Evolutionary conservation across 2,888 invertebrate genomes (phyloP), one percentile per base, ranked within the genome.

Genomic region (Mythimna loreyi): DNA sequence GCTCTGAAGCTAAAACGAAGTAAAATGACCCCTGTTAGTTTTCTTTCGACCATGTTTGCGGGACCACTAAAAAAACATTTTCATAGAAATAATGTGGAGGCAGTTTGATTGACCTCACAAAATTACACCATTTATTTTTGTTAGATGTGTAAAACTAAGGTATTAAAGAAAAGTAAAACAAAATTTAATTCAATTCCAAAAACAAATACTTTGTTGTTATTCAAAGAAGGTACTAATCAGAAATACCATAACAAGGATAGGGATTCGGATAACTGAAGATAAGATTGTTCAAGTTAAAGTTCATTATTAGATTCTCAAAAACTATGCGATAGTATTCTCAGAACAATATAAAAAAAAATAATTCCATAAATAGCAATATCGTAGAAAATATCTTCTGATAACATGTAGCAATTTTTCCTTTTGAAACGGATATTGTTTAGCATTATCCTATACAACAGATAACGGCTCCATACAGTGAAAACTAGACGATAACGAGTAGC

Each of bases 381-480:
- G 40, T 70, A 58, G 21, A 40, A 45, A 50, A 68, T 33, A 68
- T 72, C 45, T 68, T 67, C 25, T 11, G 69, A 58, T 72, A 67
- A 52, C 28, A 28, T 0, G 1, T 63, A 21, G 16, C 2, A 69
- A n/a, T n/a, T 72, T 69, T 76, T 76, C 76, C 76, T 69, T 70
- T 76, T 43, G 45, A 33, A 43, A 76, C 76, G 53, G 70, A 59
- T 69, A 72, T 69, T 71, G 57, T 57, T 69, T 40, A 25, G 13
- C 45, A 72, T 68, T 69, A 75, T 72, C 57, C 1, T 25, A 11
- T 30, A 23, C 9, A 72, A 67, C 75, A 67, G 43, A 23, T 40
- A 62, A 56, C n/a, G 25, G n/a, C 11, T 40, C 43, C 23, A 21
- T 67, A 75, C 53, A 53, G 19, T 21, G 23, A 55, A 58, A 45